Evolutionary conservation across 1,140 invertebrate genomes (phyloP).

Genomic region (Calephelis virginiensis): DNA sequence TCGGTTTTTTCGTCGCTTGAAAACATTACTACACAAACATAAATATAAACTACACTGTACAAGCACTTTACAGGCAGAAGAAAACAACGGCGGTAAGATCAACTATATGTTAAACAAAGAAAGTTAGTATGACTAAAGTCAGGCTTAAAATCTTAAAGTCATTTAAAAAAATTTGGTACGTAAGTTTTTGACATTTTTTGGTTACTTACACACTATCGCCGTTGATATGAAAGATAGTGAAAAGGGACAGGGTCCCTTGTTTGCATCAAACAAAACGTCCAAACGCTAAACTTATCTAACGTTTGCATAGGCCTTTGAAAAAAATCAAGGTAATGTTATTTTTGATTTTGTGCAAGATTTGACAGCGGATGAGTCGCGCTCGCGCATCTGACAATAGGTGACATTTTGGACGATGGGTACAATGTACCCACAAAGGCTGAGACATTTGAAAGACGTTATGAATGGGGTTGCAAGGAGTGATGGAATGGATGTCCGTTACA

Average conservation of each 20-base stretch:
- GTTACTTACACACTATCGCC: neutral
- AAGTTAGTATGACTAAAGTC: too few species aligned
- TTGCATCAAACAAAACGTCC: constrained; percentile 69
- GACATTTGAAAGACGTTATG: constrained; percentile 69
- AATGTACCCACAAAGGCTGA: constrained; percentile 54
- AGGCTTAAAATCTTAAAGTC: too few species aligned
- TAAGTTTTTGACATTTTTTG: too few species aligned
- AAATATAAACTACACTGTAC: too few species aligned
- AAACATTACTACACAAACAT: too few species aligned
- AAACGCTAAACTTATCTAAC: constrained; percentile 68
- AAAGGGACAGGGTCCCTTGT: constrained; percentile 67
- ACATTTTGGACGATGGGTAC: constrained; percentile 49
- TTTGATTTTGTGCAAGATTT: constrained; percentile 77
- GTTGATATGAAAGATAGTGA: constrained; percentile 49
- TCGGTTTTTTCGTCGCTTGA: too few species aligned
- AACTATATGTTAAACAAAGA: too few species aligned
- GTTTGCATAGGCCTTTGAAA: constrained; percentile 67
- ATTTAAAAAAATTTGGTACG: too few species aligned
- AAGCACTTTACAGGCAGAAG: too few species aligned
- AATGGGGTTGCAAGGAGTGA: constrained; percentile 72
- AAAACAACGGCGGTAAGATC: too few species aligned
- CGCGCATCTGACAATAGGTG: constrained; percentile 62
- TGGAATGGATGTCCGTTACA: constrained; percentile 41
- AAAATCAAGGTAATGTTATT: constrained; percentile 71
- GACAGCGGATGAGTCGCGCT: constrained; percentile 61